phyloP scores from a whole-genome alignment of 1,140 invertebrate genomes.

The Andricus grossulariae region DNA sequence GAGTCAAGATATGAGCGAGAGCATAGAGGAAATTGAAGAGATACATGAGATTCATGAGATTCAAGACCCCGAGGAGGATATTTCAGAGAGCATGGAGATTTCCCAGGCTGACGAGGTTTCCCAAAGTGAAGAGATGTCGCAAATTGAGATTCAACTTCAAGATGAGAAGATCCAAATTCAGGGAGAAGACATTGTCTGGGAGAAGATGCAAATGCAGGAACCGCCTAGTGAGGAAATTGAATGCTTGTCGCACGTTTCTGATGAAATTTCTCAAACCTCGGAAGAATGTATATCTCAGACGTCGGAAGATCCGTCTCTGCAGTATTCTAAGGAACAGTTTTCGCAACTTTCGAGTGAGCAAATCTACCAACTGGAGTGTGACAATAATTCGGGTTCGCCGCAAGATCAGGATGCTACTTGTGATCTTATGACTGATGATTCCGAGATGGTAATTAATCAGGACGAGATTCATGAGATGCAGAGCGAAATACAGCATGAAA shows the following conservation, averaged over 20 bases:
- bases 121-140: background rate
- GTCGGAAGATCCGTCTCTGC: constrained; percentile 58
- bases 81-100: constrained; percentile 8
- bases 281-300: constrained; percentile 56
- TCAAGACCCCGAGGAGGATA: constrained; percentile 36
- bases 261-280: constrained; percentile 48
- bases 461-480: constrained; percentile 37
- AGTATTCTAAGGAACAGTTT: constrained; percentile 59
- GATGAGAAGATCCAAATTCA: constrained; percentile 26
- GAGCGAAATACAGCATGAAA: background rate
- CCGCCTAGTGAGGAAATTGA: background rate
- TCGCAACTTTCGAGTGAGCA: constrained; percentile 59
- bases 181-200: constrained; percentile 22
- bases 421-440: constrained; percentile 58
- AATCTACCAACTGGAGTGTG: constrained; percentile 64
- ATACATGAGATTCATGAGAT: constrained; percentile 35
- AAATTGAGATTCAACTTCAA: constrained; percentile 32
- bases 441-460: constrained; percentile 52
- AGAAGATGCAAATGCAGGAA: constrained; percentile 2
- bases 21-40: constrained; percentile 34
- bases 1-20: constrained; percentile 23
- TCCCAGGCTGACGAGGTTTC: background rate
- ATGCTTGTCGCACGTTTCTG: background rate
- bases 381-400: constrained; percentile 48
- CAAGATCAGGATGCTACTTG: constrained; percentile 51